A percentile compares a stretch with the other conserved stretches of the same genome.
phyloP scores from a whole-genome alignment of 2,888 invertebrate species.

The Euphydryas editha region DNA sequence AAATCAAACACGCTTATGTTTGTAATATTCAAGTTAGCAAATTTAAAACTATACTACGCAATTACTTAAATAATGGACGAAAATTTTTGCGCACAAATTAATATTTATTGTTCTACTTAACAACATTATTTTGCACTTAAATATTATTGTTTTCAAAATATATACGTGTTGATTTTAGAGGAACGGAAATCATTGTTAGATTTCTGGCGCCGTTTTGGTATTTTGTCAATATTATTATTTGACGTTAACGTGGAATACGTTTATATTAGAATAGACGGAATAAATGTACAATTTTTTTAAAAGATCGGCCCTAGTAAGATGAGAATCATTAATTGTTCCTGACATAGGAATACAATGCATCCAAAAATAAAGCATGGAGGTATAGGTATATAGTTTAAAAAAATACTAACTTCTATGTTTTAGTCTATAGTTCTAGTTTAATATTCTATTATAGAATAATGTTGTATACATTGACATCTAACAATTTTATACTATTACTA shows the following conservation, averaged over 20 bases:
- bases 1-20: background rate
- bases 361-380: too few species aligned
- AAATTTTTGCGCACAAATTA: background rate
- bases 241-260: background rate
- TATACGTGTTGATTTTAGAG: slow-evolving; percentile 14
- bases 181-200: slow-evolving; percentile 14
- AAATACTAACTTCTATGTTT: too few species aligned
- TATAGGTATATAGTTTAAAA: too few species aligned
- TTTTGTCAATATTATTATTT: slow-evolving; percentile 24
- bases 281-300: background rate
- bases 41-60: background rate
- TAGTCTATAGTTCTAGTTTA: too few species aligned
- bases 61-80: background rate
- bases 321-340: background rate
- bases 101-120: slow-evolving; percentile 11
- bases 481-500: too few species aligned
- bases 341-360: too few species aligned
- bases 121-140: slow-evolving; percentile 15
- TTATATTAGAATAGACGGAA: too few species aligned
- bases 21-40: background rate
- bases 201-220: slow-evolving; percentile 18
- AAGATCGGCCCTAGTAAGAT: background rate
- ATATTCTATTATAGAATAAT: too few species aligned
- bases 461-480: too few species aligned
- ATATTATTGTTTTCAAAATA: slow-evolving; percentile 7